Conservation (phyloP, 2,113 vertebrate species). For the Istiophorus platypterus region DNA sequence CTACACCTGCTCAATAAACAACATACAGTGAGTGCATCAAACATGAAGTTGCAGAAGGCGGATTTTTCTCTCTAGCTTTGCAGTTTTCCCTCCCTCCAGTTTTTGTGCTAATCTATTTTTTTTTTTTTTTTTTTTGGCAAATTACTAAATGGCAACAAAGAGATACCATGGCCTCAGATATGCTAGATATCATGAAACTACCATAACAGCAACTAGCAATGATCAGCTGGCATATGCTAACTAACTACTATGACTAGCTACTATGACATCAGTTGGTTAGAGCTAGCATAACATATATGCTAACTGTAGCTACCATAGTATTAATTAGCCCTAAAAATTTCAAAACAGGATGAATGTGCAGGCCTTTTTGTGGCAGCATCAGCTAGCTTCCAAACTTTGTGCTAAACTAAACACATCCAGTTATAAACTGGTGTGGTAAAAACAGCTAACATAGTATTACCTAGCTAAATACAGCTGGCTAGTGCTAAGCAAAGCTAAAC, state of each 20-base stretch:
- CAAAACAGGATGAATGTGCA: no score
- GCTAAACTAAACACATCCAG: background rate
- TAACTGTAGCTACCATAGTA: background rate
- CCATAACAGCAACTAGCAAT: background rate
- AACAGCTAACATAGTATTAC: background rate
- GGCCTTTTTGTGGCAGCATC: no score
- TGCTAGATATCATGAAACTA: background rate
- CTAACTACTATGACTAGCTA: no score
- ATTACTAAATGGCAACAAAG: background rate
- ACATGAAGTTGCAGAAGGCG: background rate
- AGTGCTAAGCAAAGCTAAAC: no score
- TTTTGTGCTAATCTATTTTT: no score
- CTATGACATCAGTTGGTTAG: background rate
- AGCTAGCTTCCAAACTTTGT: background rate
- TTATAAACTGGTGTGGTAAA: background rate
- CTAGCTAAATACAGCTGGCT: background rate
- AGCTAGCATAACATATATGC: background rate
- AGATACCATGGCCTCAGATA: background rate
- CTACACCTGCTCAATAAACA: background rate
- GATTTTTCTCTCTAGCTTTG: background rate
- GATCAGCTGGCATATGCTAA: background rate
- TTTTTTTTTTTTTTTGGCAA: background rate
- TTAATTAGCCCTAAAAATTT: background rate
- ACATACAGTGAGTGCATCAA: background rate
- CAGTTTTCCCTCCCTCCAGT: background rate